phyloP scores from a whole-genome alignment of 2,888 invertebrate species.

The Cephus sareptanus region DNA sequence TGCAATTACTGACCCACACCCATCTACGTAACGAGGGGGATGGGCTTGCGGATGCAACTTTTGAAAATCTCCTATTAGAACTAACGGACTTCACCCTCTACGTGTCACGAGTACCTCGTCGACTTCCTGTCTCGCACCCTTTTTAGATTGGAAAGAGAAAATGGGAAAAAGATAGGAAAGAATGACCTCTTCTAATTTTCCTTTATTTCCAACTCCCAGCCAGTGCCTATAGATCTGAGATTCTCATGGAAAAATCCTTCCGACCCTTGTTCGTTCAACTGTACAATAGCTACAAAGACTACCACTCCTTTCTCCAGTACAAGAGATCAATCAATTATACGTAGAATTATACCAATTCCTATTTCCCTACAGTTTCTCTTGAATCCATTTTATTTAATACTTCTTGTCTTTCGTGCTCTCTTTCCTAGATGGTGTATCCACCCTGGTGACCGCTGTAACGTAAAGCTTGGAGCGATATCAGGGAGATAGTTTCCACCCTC shows the following conservation, averaged over 20 bases:
- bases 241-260: too few relatives aligned
- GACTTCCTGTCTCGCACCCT: conserved; percentile 14
- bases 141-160: neutral
- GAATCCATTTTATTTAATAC: too few relatives aligned
- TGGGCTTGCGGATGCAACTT: conserved; percentile 55
- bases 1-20: conserved; percentile 54
- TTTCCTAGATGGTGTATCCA: neutral
- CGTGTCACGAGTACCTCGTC: conserved; percentile 11
- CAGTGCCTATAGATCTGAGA: too few relatives aligned
- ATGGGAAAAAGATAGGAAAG: neutral
- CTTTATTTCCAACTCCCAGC: neutral
- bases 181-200: neutral
- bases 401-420: neutral
- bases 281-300: too few relatives aligned
- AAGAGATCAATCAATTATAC: too few relatives aligned
- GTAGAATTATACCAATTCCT: too few relatives aligned
- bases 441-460: too few relatives aligned
- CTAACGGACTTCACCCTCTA: conserved; percentile 49
- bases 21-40: conserved; percentile 48
- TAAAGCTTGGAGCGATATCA: too few relatives aligned
- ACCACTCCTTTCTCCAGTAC: too few relatives aligned
- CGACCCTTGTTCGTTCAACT: too few relatives aligned
- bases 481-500: neutral
- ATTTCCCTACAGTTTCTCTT: too few relatives aligned
- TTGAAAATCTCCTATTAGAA: conserved; percentile 64